Conservation (phyloP, 2,797 vertebrate genomes). For the Fistularia tabacaria region DNA sequence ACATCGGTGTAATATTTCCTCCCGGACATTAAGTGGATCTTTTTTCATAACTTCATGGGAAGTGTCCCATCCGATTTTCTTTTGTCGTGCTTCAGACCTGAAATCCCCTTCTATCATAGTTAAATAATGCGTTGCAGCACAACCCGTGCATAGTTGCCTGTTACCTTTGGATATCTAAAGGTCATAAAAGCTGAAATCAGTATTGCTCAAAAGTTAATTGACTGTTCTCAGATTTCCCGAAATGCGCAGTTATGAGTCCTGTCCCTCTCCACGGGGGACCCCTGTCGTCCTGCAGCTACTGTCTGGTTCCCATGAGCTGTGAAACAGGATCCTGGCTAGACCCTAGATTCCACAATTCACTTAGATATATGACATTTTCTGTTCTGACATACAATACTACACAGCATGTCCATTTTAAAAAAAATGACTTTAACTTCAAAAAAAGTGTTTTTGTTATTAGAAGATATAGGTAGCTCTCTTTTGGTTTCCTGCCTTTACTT, state of each 20-base stretch:
- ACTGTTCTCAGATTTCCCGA: constrained; percentile 49
- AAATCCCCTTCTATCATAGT: neutral
- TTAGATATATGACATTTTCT: constrained; percentile 15
- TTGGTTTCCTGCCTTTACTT: too few species aligned
- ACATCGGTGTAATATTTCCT: constrained; percentile 1
- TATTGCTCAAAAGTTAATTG: constrained; percentile 55
- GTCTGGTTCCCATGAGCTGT: constrained; percentile 52
- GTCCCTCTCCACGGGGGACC: constrained; percentile 17
- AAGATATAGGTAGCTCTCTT: too few species aligned
- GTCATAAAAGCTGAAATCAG: constrained; percentile 55
- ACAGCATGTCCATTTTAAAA: constrained; percentile 1
- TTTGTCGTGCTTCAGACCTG: constrained; percentile 1
- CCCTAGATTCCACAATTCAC: constrained; percentile 15
- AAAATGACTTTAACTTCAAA: constrained; percentile 5
- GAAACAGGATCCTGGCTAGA: constrained; percentile 42
- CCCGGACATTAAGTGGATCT: constrained; percentile 12
- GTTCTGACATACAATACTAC: neutral
- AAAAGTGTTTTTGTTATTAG: neutral
- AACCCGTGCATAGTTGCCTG: constrained; percentile 8
- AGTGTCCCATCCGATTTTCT: constrained; percentile 16
- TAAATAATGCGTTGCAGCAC: constrained; percentile 9
- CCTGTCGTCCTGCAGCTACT: constrained; percentile 26
- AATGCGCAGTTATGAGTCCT: constrained; percentile 29
- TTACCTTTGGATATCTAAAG: constrained; percentile 33
- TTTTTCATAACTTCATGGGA: constrained; percentile 22